Base-by-base conservation (phyloP, 1,140 invertebrate species). In the Plodia interpunctella region DNA sequence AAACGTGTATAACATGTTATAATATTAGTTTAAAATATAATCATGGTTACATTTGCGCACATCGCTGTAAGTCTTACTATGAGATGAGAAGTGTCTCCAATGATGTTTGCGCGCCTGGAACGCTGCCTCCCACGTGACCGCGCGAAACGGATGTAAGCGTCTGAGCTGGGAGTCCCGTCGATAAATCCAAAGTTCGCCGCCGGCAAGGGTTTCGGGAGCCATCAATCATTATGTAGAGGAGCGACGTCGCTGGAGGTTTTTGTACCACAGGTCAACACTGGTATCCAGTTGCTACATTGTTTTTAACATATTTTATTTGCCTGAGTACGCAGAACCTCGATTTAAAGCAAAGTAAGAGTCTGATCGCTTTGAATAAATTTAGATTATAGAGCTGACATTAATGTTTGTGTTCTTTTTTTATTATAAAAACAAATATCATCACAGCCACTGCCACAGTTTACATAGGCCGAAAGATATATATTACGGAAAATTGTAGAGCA, bases 131-230 rank as follows among this genome's bases (percentile, higher is more conserved):
- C 55, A 57, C 61, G 56, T 28, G 55, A 63, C 61, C 60, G 61
- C 62, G 67, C 51, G 52, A 64, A 77, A 66, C 77, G 77, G 75
- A 85, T 82, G 77, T 74, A 76, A 59, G 64, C 66, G 71, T 69
- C 77, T 62, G 64, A 59, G 67, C 57, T 56, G 69, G 68, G 71
- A 76, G 76, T 70, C 68, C 60, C 73, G 76, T 68, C 78, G 73
- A 87, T 87, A 88, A 85, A 88, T 88, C 80, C 73, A 65, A 66
- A 67, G 74, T 70, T 77, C 63, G 83, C 85, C 80, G 85, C 71
- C 76, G 77, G 83, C 75, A 69, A 72, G 61, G 69, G 76, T 79
- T 86, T 85, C 69, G 82, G 79, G 78, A 78, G 63, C 78, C 70
- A 88, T 88, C 83, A 80, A 85, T 88, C 83, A 88, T 83, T 74